Evolutionary conservation across 2,888 invertebrate genomes (phyloP), one percentile per base, ranked within the genome.

Genomic region (Periphyllus acericola): DNA sequence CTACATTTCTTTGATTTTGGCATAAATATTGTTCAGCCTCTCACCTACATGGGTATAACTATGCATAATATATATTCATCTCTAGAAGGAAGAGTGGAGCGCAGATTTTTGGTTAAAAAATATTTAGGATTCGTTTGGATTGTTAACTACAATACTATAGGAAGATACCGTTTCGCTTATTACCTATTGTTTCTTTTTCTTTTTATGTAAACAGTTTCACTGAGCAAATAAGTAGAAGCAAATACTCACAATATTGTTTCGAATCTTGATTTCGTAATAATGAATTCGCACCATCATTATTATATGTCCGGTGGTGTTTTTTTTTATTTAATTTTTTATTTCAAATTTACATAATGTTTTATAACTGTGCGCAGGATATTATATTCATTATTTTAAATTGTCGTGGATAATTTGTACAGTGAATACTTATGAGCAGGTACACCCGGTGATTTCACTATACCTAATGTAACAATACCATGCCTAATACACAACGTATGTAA

Each of bases 171-270:
- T 72, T 52, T 82, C 52, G 71, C 52, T 72, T 82, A 52, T 71
- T 71, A 46, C 6, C 81, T 71, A 81, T 82, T 82, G 82, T 52
- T 72, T 71, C 34, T 55, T 71, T 82, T 68, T 25, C 3, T 72
- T 82, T 71, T 72, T 72, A 72, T 72, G 72, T 52, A 72, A 52
- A 82, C 71, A 82, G 14, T 82, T 82, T 82, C 82, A 82, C 82
- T 72, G 71, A 34, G 32, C 71, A 72, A 52, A 46, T 46, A 46
- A 32, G 25, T 25, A 68, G 25, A 21, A 82, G 17, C 25, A 60
- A 21, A 60, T 60, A 60, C 21, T 25, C n/a, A 32, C 46, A 52
- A 82, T 68, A 29, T 52, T 25, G 60, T 66, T 66, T 46, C 21
- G 29, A 46, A 21, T 81, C 21, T 81, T 34, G 14, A 72, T 82